phyloP scores from a whole-genome alignment of 2,888 invertebrate genomes.

The Drosophila recens region DNA sequence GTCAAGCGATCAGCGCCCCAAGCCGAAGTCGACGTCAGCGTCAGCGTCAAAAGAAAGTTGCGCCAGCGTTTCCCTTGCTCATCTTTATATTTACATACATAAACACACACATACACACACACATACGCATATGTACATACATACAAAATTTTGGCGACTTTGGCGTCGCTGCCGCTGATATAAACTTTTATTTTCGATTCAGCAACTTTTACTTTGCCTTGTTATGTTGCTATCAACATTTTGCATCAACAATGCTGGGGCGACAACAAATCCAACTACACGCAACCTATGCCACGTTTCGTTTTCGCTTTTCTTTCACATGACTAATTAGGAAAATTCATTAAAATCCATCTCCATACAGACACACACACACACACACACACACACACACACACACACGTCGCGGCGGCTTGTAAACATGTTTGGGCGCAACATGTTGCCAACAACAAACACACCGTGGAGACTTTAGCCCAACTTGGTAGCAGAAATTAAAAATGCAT shows the following conservation, averaged over 20 bases:
- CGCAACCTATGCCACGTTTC: slow-evolving; percentile 52
- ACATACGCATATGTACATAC: neutral
- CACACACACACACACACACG: slow-evolving; percentile 19
- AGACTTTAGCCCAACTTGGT: neutral
- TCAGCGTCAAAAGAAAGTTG: slow-evolving; percentile 67
- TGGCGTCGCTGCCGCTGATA: slow-evolving; percentile 4
- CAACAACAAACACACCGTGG: slow-evolving; percentile 31
- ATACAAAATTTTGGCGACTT: slow-evolving; percentile 19
- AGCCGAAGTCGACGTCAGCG: slow-evolving; percentile 18
- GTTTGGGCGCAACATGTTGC: slow-evolving; percentile 62
- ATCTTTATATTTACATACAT: slow-evolving; percentile 45
- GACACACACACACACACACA: slow-evolving; percentile 19
- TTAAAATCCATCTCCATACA: slow-evolving; percentile 46
- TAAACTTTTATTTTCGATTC: slow-evolving; percentile 61
- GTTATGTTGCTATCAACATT: slow-evolving; percentile 56
- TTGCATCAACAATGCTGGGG: slow-evolving; percentile 53
- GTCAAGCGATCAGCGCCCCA: slow-evolving; percentile 57
- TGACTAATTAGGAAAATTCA: slow-evolving; percentile 74
- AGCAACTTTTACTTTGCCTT: slow-evolving; percentile 62
- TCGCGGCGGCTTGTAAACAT: slow-evolving; percentile 43
- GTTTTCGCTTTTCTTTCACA: slow-evolving; percentile 78
- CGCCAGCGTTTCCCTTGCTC: slow-evolving; percentile 60
- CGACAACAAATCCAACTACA: slow-evolving; percentile 36
- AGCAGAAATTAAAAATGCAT: neutral
- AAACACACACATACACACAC: neutral